Conservation (phyloP, 2,888 invertebrate species). For the Drosophila parthenogenetica region DNA sequence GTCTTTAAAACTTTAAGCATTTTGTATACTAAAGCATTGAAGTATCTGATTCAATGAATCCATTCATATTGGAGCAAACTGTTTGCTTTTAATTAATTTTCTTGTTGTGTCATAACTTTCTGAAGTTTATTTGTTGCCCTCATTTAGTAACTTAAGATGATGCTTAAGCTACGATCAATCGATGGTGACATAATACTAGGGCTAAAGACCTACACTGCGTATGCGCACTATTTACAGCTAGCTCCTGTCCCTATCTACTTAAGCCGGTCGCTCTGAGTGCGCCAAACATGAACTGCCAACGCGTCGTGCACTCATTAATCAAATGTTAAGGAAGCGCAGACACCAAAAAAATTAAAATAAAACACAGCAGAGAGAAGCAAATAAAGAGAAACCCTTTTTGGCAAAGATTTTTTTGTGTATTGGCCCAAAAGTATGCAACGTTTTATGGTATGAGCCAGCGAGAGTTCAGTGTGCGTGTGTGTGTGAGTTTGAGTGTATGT, state of each 20-base stretch:
- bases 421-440: constrained; percentile 58
- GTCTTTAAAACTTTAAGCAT: constrained; percentile 41
- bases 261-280: constrained; percentile 31
- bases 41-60: neutral
- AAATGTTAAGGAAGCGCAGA: constrained; percentile 75
- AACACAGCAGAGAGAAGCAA: constrained; percentile 5
- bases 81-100: constrained; percentile 54
- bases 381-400: constrained; percentile 49
- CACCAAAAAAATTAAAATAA: constrained; percentile 20
- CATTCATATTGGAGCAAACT: constrained; percentile 8
- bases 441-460: constrained; percentile 26
- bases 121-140: constrained; percentile 24
- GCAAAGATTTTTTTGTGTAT: constrained; percentile 53
- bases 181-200: constrained; percentile 55
- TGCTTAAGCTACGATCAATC: constrained; percentile 35
- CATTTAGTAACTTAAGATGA: constrained; percentile 22
- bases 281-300: constrained; percentile 74
- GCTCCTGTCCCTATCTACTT: constrained; percentile 27
- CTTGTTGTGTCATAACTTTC: constrained; percentile 48
- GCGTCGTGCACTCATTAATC: constrained; percentile 75
- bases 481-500: constrained; percentile 25
- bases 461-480: constrained; percentile 1
- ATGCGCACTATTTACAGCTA: constrained; percentile 63
- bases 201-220: constrained; percentile 50
- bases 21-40: constrained; percentile 18